Evolutionary conservation across 2,113 vertebrate species (phyloP).

Genomic region (Capreolus pygargus): DNA sequence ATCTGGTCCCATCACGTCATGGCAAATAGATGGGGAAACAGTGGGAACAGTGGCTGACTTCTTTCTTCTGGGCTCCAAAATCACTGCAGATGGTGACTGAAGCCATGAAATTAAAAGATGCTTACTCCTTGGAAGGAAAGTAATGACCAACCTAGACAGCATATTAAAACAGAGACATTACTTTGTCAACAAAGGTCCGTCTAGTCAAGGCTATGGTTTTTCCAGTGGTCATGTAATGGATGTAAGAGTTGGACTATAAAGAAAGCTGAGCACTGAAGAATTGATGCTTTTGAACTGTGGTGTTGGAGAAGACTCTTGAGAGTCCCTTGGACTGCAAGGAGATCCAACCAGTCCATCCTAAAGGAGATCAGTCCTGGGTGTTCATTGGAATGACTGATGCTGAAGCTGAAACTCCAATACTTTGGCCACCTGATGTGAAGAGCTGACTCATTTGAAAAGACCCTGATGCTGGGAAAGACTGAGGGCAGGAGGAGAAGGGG

Average conservation of each 20-base stretch:
- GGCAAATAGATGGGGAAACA: not conserved
- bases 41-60: not conserved
- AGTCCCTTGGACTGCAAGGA: not conserved
- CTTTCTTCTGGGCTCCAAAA: too few species aligned
- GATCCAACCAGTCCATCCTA: not conserved
- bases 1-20: not conserved
- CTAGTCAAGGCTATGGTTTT: not conserved
- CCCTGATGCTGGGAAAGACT: not conserved
- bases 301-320: not conserved
- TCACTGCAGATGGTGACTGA: not conserved
- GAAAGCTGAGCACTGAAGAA: not conserved
- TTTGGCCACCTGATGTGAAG: not conserved
- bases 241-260: not conserved
- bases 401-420: not conserved
- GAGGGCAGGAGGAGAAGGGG: not conserved
- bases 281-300: not conserved
- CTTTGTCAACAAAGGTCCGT: not conserved
- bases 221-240: not conserved
- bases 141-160: not conserved
- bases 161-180: not conserved
- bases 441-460: not conserved
- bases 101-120: not conserved
- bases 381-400: not conserved
- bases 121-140: not conserved
- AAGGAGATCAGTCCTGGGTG: not conserved